Conservation (phyloP, 2,797 vertebrate genomes). For the Meda fulgida region DNA sequence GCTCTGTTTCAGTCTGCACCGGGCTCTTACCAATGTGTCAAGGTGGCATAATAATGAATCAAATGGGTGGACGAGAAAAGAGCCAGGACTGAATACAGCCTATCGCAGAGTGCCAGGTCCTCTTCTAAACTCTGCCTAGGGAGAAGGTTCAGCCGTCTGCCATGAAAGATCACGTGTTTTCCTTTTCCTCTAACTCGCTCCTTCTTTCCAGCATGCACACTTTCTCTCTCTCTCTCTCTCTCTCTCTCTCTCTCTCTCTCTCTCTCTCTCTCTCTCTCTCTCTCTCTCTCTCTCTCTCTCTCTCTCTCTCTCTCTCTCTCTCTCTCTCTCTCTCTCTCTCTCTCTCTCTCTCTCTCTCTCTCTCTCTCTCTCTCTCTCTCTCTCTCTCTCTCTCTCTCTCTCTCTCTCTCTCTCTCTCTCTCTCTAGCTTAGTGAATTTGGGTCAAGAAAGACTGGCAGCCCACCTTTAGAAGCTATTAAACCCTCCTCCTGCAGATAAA, state of each 20-base stretch:
- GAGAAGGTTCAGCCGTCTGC: slow-evolving; percentile 65
- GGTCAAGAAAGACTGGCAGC: slow-evolving; percentile 71
- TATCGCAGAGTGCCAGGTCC: slow-evolving; percentile 61
- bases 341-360: too few species aligned
- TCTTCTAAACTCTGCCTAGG: slow-evolving; percentile 65
- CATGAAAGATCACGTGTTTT: slow-evolving; percentile 60
- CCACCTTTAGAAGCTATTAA: slow-evolving; percentile 75
- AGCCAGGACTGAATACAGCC: slow-evolving; percentile 60
- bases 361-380: too few species aligned
- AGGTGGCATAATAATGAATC: slow-evolving; percentile 66
- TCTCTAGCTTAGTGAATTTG: slow-evolving; percentile 61
- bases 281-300: too few species aligned
- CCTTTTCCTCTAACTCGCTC: slow-evolving; percentile 41
- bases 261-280: too few species aligned
- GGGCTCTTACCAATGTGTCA: slow-evolving; percentile 62
- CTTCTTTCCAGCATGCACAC: slow-evolving; percentile 30
- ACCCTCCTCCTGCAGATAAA: slow-evolving; percentile 71
- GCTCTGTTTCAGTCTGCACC: slow-evolving; percentile 47
- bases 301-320: too few species aligned
- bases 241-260: not conserved
- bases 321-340: too few species aligned
- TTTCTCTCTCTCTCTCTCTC: slow-evolving; percentile 1
- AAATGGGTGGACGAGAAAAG: slow-evolving; percentile 60
- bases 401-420: too few species aligned
- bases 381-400: too few species aligned